phyloP scores from a whole-genome alignment of 2,113 vertebrate genomes.

The Gymnocephalus cernua region DNA sequence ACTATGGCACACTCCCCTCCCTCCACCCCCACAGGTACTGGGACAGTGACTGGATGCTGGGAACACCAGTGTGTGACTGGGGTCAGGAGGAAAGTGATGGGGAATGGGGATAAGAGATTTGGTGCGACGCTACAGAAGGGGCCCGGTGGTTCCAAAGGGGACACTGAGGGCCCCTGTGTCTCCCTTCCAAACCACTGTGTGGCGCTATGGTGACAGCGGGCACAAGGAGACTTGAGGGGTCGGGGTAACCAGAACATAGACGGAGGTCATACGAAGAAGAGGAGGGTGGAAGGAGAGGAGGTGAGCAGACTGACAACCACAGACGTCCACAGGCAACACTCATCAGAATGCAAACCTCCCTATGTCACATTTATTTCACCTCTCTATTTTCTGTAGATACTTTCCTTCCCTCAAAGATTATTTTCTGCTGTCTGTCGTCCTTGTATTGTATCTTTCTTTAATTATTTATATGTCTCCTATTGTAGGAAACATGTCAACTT shows the following conservation, averaged over 20 bases:
- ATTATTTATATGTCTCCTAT: neutral
- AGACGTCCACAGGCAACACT: constrained; percentile 80
- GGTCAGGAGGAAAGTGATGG: constrained; percentile 57
- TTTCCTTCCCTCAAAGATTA: constrained; percentile 2
- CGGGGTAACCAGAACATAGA: constrained; percentile 60
- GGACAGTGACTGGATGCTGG: constrained; percentile 63
- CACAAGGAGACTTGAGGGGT: constrained; percentile 44
- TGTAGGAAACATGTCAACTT: constrained; percentile 11
- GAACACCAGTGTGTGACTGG: constrained; percentile 60
- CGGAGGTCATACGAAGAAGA: constrained; percentile 65
- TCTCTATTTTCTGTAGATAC: neutral
- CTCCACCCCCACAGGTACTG: constrained; percentile 56
- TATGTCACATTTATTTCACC: constrained; percentile 56
- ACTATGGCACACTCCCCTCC: constrained; percentile 57
- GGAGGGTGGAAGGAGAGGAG: constrained; percentile 75
- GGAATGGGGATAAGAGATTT: constrained; percentile 44
- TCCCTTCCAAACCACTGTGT: constrained; percentile 83
- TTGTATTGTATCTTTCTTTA: neutral
- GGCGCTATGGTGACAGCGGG: constrained; percentile 65
- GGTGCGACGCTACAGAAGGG: constrained; percentile 45
- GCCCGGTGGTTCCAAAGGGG: constrained; percentile 82
- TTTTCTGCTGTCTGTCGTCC: neutral
- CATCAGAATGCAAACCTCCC: constrained; percentile 76
- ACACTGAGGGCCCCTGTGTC: constrained; percentile 85
- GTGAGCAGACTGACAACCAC: constrained; percentile 78